Conservation (phyloP, 2,797 vertebrate genomes). For the Potorous gilbertii region DNA sequence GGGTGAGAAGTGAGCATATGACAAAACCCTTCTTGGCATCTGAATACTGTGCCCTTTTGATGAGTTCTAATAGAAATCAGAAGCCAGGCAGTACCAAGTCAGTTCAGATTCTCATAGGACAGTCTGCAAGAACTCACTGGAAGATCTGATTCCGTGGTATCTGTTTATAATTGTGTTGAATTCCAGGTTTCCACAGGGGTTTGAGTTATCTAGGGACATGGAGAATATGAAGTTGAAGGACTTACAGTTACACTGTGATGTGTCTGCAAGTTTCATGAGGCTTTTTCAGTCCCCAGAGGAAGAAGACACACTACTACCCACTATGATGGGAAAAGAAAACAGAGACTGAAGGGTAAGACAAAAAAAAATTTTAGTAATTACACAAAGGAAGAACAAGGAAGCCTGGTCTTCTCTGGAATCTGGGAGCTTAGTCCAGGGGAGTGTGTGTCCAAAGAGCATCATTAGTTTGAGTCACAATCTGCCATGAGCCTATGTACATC, state of each 20-base stretch:
- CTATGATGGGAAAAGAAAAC: not conserved
- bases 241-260: not conserved
- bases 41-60: not conserved
- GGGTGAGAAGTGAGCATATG: too few species aligned
- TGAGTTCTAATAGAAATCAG: not conserved
- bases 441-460: not conserved
- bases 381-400: not conserved
- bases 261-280: not conserved
- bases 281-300: not conserved
- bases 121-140: not conserved
- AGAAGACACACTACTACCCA: not conserved
- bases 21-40: not conserved
- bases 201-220: not conserved
- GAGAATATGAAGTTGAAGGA: not conserved
- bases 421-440: not conserved
- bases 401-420: not conserved
- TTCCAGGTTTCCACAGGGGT: not conserved
- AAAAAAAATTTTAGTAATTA: not conserved
- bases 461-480: not conserved
- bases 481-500: not conserved
- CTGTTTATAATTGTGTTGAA: not conserved
- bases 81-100: not conserved
- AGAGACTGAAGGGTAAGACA: not conserved
- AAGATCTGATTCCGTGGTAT: not conserved
- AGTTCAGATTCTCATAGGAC: not conserved